These are phyloP conservation scores for Clusia tigrina DNA, from an alignment of 2,888 invertebrate genomes.

Conservation along the genomic window DNA sequence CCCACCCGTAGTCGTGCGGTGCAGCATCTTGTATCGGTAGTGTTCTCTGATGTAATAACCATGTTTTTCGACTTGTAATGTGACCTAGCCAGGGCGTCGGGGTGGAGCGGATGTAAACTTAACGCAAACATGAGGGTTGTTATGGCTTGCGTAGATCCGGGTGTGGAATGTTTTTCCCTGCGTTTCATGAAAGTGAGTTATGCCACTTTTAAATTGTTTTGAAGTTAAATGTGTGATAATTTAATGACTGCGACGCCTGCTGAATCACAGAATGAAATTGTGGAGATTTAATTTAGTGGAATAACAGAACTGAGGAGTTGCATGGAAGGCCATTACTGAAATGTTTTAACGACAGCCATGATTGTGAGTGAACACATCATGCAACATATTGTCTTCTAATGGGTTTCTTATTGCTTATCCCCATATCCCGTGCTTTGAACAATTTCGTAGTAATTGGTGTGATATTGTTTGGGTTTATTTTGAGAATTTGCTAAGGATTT, in stretches of 20 bases:
- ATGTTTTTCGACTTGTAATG: conserved; percentile 62
- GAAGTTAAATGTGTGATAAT: conserved; percentile 63
- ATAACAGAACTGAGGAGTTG: conserved; percentile 57
- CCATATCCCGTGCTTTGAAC: too few species aligned
- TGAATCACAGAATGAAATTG: conserved; percentile 27
- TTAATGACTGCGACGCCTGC: conserved; percentile 61
- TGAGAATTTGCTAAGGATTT: too few species aligned
- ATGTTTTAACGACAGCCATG: too few species aligned
- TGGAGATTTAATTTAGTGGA: conserved; percentile 54
- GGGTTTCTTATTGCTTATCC: conserved; percentile 22
- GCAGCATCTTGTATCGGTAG: conserved; percentile 29
- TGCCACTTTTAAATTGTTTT: conserved; percentile 58
- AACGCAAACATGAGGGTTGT: conserved; percentile 15
- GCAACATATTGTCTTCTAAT: conserved; percentile 56
- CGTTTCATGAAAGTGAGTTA: conserved; percentile 19
- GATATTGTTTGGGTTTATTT: too few species aligned
- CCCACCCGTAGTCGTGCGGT: conserved; percentile 5
- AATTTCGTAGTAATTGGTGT: too few species aligned
- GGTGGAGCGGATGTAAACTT: conserved; percentile 22
- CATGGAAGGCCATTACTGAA: too few species aligned
- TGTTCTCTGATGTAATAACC: conserved; percentile 62
- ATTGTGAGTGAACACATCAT: too few species aligned
- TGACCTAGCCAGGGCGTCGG: conserved; percentile 42
- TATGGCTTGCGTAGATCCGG: conserved; percentile 21
- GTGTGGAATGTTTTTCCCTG: conserved; percentile 49